These are phyloP conservation scores for Ochropacha duplaris DNA, from an alignment of 2,888 invertebrate species.

Conservation along the genomic window DNA sequence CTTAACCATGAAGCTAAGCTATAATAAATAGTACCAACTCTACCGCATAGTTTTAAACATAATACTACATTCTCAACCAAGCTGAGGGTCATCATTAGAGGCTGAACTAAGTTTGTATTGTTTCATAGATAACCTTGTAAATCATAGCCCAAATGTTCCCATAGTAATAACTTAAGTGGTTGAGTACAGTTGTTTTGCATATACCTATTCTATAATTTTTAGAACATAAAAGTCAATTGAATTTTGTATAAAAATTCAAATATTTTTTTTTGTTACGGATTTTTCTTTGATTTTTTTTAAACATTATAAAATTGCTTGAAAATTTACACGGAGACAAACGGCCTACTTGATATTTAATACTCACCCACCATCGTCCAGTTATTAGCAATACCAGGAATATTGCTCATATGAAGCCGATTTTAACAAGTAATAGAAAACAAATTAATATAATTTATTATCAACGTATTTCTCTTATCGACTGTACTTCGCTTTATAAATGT, in stretches of 20 bases:
- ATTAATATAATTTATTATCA: not conserved
- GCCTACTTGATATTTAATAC: too few species aligned
- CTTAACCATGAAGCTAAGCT: not conserved
- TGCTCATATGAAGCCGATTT: too few species aligned
- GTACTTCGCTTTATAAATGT: conserved; percentile 15
- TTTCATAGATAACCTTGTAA: not conserved
- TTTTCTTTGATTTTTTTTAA: too few species aligned
- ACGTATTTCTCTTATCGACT: not conserved
- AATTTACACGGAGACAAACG: too few species aligned
- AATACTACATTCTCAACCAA: not conserved
- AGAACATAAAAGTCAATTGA: too few species aligned
- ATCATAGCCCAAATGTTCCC: not conserved
- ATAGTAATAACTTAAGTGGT: not conserved
- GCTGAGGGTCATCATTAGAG: not conserved
- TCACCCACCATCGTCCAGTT: too few species aligned
- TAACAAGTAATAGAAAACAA: not conserved
- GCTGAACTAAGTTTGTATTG: not conserved
- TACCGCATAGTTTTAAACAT: not conserved
- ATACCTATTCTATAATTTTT: too few species aligned
- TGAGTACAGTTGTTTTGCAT: not conserved
- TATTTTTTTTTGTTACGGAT: too few species aligned
- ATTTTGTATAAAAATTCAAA: too few species aligned
- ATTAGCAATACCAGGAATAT: too few species aligned
- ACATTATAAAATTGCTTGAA: too few species aligned
- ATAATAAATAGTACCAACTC: not conserved